A percentile compares a stretch with the other conserved stretches of the same genome.
phyloP scores from a whole-genome alignment of 2,888 invertebrate species.

The Aleiodes leptofemur region DNA sequence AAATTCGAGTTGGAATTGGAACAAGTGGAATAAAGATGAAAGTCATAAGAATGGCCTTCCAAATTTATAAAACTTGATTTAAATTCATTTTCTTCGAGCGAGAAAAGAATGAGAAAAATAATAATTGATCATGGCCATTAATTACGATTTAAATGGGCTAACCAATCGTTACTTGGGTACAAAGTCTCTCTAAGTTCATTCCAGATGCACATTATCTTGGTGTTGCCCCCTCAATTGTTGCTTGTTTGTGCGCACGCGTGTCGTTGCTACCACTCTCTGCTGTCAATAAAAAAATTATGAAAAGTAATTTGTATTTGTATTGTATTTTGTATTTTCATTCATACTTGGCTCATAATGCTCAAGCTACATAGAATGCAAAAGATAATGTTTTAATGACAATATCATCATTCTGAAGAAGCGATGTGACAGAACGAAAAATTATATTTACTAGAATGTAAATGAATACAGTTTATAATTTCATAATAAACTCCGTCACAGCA shows the following conservation, averaged over 20 bases:
- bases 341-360: too few relatives aligned
- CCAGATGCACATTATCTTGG: constrained; percentile 50
- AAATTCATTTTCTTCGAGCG: too few relatives aligned
- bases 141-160: neutral
- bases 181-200: constrained; percentile 50
- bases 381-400: too few relatives aligned
- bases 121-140: neutral
- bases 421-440: too few relatives aligned
- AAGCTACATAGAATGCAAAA: too few relatives aligned
- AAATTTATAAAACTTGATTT: neutral
- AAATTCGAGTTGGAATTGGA: neutral
- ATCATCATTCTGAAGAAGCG: too few relatives aligned
- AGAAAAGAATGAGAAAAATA: neutral
- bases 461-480: too few relatives aligned
- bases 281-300: neutral
- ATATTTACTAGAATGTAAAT: too few relatives aligned
- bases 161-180: constrained; percentile 39
- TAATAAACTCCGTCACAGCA: too few relatives aligned
- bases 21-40: neutral
- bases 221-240: constrained; percentile 24
- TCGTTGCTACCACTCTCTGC: neutral
- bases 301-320: too few relatives aligned
- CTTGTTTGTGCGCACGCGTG: neutral
- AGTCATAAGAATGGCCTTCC: neutral
- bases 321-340: too few relatives aligned